Percentiles rank a stretch among this genome's conserved stretches.
These are phyloP conservation scores for Cottoperca gobio DNA, from an alignment of 2,797 vertebrate genomes.

Conservation along the genomic window DNA sequence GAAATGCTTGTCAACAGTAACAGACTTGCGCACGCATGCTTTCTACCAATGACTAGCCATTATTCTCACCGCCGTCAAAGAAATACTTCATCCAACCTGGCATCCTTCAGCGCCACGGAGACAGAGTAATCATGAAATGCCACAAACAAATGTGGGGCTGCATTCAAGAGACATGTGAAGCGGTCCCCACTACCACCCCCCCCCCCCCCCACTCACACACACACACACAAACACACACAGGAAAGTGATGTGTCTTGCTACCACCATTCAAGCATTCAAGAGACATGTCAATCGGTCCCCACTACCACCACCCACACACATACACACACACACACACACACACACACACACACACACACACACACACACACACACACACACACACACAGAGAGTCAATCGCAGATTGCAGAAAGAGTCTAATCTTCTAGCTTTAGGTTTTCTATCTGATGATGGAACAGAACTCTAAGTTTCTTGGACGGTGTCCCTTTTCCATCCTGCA, in stretches of 20 bases:
- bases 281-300: slow-evolving; percentile 36
- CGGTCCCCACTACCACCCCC: slow-evolving; percentile 8
- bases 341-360: slow-evolving; percentile 1
- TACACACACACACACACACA: slow-evolving; percentile 5
- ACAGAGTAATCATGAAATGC: slow-evolving; percentile 67
- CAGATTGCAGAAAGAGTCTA: slow-evolving; percentile 24
- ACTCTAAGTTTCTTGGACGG: slow-evolving; percentile 41
- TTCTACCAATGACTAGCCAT: slow-evolving; percentile 70
- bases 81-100: slow-evolving; percentile 60
- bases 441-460: slow-evolving; percentile 37
- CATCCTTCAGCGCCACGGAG: slow-evolving; percentile 46
- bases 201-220: slow-evolving; percentile 14
- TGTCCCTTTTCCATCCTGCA: slow-evolving; percentile 23
- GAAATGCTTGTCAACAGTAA: slow-evolving; percentile 76
- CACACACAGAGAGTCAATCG: slow-evolving; percentile 39
- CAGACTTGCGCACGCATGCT: slow-evolving; percentile 61
- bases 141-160: slow-evolving; percentile 61
- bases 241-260: too few species aligned
- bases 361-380: not conserved
- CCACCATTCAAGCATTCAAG: too few species aligned
- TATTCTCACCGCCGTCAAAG: slow-evolving; percentile 64
- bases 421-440: slow-evolving; percentile 45
- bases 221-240: not conserved
- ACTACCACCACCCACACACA: slow-evolving; percentile 15
- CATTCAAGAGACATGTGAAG: slow-evolving; percentile 47